phyloP scores from a whole-genome alignment of 2,888 invertebrate species.

The Eumerus sabulonum region DNA sequence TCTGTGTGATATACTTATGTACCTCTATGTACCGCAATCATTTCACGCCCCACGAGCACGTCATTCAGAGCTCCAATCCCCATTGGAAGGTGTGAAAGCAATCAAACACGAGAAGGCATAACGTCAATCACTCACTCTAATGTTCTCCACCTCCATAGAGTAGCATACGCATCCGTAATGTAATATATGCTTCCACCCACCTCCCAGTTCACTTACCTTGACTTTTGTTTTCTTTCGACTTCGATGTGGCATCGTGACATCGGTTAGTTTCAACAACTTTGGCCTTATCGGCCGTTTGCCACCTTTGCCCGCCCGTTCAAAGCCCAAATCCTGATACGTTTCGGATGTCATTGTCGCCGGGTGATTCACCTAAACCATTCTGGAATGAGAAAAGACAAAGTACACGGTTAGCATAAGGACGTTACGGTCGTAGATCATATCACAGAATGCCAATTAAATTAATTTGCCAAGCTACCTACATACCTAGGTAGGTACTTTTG shows the following conservation, averaged over 20 bases:
- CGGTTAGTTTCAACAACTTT: slow-evolving; percentile 77
- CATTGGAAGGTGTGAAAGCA: slow-evolving; percentile 19
- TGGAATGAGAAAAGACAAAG: slow-evolving; percentile 27
- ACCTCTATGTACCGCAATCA: too few species aligned
- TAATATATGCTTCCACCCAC: slow-evolving; percentile 2
- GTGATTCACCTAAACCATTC: slow-evolving; percentile 31
- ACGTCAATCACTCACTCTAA: slow-evolving; percentile 30
- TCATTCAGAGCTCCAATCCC: too few species aligned
- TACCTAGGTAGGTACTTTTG: not conserved
- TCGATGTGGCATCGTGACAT: slow-evolving; percentile 77
- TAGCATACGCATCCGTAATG: too few species aligned
- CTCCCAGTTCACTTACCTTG: slow-evolving; percentile 73
- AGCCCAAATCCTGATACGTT: slow-evolving; percentile 76
- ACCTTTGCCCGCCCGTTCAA: slow-evolving; percentile 74
- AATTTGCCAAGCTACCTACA: slow-evolving; percentile 4
- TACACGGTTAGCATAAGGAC: not conserved
- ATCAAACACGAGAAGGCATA: slow-evolving; percentile 25
- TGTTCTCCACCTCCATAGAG: too few species aligned
- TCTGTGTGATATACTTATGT: too few species aligned
- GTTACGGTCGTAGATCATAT: not conserved
- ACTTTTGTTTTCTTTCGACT: slow-evolving; percentile 78
- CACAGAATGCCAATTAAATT: slow-evolving; percentile 15
- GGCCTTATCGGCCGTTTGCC: slow-evolving; percentile 76
- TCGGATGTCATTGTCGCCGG: slow-evolving; percentile 76
- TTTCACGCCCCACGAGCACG: too few species aligned